phyloP scores from a whole-genome alignment of 2,797 vertebrate genomes.

The Esox masquinongy region DNA sequence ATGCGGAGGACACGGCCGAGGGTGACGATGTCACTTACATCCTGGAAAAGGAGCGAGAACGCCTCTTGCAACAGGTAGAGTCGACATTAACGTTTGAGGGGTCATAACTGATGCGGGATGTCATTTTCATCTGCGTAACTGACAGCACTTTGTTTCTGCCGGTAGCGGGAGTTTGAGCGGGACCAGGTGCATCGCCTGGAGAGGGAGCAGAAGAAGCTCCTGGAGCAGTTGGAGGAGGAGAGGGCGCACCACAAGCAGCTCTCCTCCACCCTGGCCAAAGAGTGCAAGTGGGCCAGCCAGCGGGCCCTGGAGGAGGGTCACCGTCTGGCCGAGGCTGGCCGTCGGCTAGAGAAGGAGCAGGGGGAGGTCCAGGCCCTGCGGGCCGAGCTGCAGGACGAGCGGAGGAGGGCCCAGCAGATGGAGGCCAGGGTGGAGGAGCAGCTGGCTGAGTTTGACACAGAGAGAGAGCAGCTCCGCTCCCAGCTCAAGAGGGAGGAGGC shows the following conservation, averaged over 20 bases:
- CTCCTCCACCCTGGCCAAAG: constrained; percentile 87
- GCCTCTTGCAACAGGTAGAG: constrained; percentile 91
- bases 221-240: constrained; percentile 88
- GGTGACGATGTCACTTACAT: constrained; percentile 98
- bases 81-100: neutral
- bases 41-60: constrained; percentile 94
- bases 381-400: constrained; percentile 85
- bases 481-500: constrained; percentile 92
- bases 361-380: constrained; percentile 78
- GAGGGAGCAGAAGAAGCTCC: constrained; percentile 87
- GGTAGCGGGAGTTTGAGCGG: constrained; percentile 92
- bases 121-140: neutral
- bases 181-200: constrained; percentile 88
- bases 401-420: constrained; percentile 83
- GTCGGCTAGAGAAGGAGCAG: constrained; percentile 85
- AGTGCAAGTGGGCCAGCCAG: constrained; percentile 91
- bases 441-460: constrained; percentile 94
- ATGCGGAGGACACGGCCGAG: constrained; percentile 94
- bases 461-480: constrained; percentile 89
- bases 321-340: constrained; percentile 81
- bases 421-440: constrained; percentile 96
- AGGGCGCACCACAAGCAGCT: constrained; percentile 91
- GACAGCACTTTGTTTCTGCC: neutral
- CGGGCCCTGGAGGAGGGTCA: constrained; percentile 91
- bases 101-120: neutral